These are phyloP conservation scores for Parus major DNA, from an alignment of 2,113 vertebrate species.

Conservation along the genomic window DNA sequence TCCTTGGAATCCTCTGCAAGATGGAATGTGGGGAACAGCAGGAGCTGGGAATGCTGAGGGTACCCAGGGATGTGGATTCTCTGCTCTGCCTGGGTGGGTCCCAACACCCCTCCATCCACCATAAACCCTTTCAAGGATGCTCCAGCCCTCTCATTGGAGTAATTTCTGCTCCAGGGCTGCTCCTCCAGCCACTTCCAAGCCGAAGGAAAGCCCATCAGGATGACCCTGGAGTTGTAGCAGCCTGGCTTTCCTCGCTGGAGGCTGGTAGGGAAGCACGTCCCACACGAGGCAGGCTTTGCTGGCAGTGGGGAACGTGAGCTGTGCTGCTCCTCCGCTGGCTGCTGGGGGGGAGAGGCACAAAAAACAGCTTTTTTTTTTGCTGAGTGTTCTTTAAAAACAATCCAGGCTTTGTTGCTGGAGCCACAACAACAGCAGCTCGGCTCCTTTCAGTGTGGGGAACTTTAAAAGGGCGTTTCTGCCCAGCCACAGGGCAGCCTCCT, in stretches of 20 bases:
- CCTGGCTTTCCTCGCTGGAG: background rate
- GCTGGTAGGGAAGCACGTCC: background rate
- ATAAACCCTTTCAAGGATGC: fast-evolving
- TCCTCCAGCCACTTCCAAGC: background rate
- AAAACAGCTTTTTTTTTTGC: background rate
- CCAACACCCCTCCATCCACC: fast-evolving
- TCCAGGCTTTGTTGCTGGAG: background rate
- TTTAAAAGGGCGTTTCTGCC: background rate
- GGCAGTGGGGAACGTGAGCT: background rate
- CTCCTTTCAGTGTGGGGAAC: background rate
- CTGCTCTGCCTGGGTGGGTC: fast-evolving
- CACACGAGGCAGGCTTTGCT: background rate
- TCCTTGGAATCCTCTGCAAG: background rate
- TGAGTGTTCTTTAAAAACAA: conserved; percentile 43
- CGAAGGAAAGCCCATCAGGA: background rate
- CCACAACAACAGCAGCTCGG: background rate
- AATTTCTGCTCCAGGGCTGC: background rate
- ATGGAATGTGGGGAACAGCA: fast-evolving
- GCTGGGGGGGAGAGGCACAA: background rate
- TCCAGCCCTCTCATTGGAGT: background rate
- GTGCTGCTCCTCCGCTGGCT: background rate
- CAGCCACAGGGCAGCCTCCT: background rate
- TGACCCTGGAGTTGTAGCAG: fast-evolving
- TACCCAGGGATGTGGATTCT: background rate
- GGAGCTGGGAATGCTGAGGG: background rate